Evolutionary conservation across 92 coral and sea anemone genomes (phyloP).

Genomic region (Epizoanthus illoricatus): DNA sequence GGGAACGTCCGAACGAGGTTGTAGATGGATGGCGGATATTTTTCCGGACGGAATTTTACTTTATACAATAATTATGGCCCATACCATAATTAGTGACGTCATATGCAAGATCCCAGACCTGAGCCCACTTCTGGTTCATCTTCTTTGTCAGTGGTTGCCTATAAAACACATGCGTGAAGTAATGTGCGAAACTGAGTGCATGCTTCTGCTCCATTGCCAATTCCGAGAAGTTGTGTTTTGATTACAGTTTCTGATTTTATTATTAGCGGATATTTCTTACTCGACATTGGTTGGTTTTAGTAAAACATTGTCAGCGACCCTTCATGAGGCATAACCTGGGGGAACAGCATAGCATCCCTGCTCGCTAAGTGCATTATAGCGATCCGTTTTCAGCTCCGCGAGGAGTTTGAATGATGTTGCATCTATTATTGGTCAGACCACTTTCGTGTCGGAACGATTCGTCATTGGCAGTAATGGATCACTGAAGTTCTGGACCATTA

Average conservation of each 20-base stretch:
- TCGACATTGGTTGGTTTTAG: conserved; percentile 21
- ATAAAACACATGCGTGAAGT: conserved; percentile 9
- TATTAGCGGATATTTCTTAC: conserved; percentile 27
- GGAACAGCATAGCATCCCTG: not conserved
- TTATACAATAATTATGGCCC: too few species aligned
- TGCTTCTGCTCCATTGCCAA: conserved; percentile 24
- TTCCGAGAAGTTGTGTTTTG: conserved; percentile 39
- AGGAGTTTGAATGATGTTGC: conserved; percentile 21
- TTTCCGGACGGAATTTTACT: too few species aligned
- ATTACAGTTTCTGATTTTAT: conserved; percentile 12
- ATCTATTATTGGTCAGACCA: not conserved
- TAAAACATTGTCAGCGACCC: conserved; percentile 12
- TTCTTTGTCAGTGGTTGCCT: not conserved
- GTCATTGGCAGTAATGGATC: conserved; percentile 40
- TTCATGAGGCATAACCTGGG: conserved; percentile 15
- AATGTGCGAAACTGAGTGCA: conserved; percentile 5
- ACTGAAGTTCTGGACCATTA: conserved; percentile 31
- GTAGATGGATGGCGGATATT: too few species aligned
- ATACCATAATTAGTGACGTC: too few species aligned
- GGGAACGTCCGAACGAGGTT: too few species aligned
- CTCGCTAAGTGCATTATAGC: not conserved
- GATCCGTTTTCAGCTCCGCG: not conserved
- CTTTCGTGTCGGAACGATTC: conserved; percentile 30
- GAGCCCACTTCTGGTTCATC: too few species aligned
- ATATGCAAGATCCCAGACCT: too few species aligned